phyloP scores from a whole-genome alignment of 2,888 invertebrate genomes.

The Drosophila subquinaria region DNA sequence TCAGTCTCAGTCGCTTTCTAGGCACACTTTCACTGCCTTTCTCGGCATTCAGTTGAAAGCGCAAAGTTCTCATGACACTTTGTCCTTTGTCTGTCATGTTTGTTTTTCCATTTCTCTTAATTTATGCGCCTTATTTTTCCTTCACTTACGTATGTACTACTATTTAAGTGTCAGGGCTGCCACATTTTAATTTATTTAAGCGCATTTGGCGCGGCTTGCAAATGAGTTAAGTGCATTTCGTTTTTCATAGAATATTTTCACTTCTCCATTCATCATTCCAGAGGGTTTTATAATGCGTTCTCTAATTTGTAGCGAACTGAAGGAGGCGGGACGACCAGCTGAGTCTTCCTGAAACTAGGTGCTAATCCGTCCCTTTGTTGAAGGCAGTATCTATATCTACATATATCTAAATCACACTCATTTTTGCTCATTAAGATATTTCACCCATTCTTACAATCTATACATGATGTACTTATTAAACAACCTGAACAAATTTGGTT shows the following conservation, averaged over 20 bases:
- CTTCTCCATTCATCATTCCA: background rate
- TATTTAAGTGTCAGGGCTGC: slow-evolving; percentile 71
- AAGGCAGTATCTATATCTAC: too few species aligned
- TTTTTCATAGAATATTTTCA: slow-evolving; percentile 31
- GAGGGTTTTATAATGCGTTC: too few species aligned
- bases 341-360: too few species aligned
- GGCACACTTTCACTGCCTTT: slow-evolving; percentile 56
- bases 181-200: slow-evolving; percentile 80
- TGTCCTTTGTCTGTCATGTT: slow-evolving; percentile 51
- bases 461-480: too few species aligned
- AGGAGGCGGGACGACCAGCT: too few species aligned
- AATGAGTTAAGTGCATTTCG: slow-evolving; percentile 73
- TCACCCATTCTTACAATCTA: too few species aligned
- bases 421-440: too few species aligned
- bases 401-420: too few species aligned
- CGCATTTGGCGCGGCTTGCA: slow-evolving; percentile 60
- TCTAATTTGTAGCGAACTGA: too few species aligned
- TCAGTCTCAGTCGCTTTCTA: slow-evolving; percentile 30
- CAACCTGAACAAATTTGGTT: too few species aligned
- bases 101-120: slow-evolving; percentile 25
- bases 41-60: slow-evolving; percentile 58
- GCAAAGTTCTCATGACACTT: slow-evolving; percentile 45
- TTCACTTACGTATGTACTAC: background rate
- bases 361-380: too few species aligned
- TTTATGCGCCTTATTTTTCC: background rate